Evolutionary conservation across 2,888 invertebrate genomes (phyloP), one percentile per base, ranked within the genome.

Genomic region (Coelopa pilipes): DNA sequence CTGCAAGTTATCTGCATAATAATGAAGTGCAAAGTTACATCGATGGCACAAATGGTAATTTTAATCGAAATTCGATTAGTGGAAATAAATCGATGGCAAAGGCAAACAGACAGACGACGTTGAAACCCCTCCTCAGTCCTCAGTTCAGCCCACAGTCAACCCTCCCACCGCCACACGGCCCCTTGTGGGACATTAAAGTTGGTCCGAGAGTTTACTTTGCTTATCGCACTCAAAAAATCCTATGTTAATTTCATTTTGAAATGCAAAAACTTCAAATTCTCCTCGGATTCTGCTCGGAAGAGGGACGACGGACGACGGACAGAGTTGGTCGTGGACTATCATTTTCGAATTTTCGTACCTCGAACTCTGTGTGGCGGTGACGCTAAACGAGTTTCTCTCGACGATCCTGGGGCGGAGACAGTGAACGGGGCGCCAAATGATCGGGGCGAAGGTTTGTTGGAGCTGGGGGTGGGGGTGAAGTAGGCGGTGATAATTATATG

Each of bases 1-100:
- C 13, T 10, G 57, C 21, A 10, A 21, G 57, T 34, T 62, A 62
- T 62, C 45, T 62, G 62, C 62, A 62, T 62, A 45, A 62, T 34
- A 62, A 62, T 62, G 45, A 62, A 34, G 62, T 62, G 62, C 62
- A 62, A 62, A 62, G 62, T 62, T 62, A 62, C n/a, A 15, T 34
- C 62, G 34, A 62, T 59, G 57, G 21, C 11, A 59, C 21, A 60
- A 60, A 62, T 62, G 45, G 15, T 34, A 62, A 62, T 62, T 62
- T 24, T 62, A 62, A 62, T 62, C 62, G 62, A 62, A 62, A 62
- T 62, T 62, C 62, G 62, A 62, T 62, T 62, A 62, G 62, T 62
- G 62, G 34, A 53, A 45, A 62, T 45, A 62, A 62, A 62, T 62
- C 62, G 62, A 62, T 62, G 13, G 62, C 62, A 21, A 62, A 62